Percentiles rank a stretch among this genome's conserved stretches.
Conservation (phyloP, 2,113 vertebrate genomes). For the Datnioides undecimradiatus region DNA sequence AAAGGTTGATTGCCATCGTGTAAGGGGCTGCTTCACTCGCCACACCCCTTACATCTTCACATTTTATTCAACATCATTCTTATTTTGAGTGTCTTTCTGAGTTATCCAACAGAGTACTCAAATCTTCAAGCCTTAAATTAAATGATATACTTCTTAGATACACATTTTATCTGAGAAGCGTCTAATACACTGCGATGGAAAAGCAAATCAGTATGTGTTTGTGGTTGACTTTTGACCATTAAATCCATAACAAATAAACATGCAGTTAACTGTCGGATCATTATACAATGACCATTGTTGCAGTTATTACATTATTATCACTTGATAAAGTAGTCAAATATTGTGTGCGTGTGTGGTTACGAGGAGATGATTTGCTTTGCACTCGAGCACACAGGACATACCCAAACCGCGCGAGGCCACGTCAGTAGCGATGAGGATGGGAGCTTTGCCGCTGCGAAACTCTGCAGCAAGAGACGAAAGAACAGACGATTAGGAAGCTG, state of each 20-base stretch:
- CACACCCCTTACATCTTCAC: slow-evolving; percentile 56
- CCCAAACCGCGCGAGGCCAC: slow-evolving; percentile 98
- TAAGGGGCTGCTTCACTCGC: slow-evolving; percentile 60
- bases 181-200: slow-evolving; percentile 5
- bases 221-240: slow-evolving; percentile 3
- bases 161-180: slow-evolving; percentile 44
- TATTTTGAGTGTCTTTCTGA: slow-evolving; percentile 2
- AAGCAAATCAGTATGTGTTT: slow-evolving; percentile 6
- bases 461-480: slow-evolving; percentile 84
- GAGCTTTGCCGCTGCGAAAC: slow-evolving; percentile 96
- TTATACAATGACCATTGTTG: background rate
- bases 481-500: background rate
- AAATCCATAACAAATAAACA: slow-evolving; percentile 18
- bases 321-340: background rate
- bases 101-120: slow-evolving; percentile 9
- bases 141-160: slow-evolving; percentile 41
- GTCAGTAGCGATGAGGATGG: slow-evolving; percentile 97
- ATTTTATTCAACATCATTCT: slow-evolving; percentile 53
- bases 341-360: slow-evolving; percentile 8
- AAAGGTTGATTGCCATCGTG: slow-evolving; percentile 64
- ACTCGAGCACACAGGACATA: slow-evolving; percentile 84
- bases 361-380: slow-evolving; percentile 3
- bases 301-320: background rate
- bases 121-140: background rate
- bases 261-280: slow-evolving; percentile 19